Percentiles rank a stretch among this genome's conserved stretches.
Conservation (phyloP, 2,888 invertebrate species). For the Labia minor region DNA sequence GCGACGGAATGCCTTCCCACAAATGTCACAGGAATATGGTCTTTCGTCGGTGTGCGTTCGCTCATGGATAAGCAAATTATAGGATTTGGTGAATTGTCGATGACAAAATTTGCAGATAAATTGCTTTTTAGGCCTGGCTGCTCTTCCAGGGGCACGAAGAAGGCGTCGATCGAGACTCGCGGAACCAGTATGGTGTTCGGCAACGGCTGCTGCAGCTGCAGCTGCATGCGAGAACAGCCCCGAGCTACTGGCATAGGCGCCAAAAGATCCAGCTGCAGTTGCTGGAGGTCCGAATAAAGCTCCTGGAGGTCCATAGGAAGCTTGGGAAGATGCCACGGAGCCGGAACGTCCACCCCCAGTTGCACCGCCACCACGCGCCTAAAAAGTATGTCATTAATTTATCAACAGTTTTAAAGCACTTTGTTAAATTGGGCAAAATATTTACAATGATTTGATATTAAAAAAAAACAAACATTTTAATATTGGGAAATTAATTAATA, state of each 20-base stretch:
- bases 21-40: slow-evolving; percentile 92
- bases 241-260: slow-evolving; percentile 33
- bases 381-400: too few species aligned
- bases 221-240: slow-evolving; percentile 21
- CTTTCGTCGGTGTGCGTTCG: slow-evolving; percentile 94
- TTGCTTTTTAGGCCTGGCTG: slow-evolving; percentile 58
- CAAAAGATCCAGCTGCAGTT: slow-evolving; percentile 53
- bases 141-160: slow-evolving; percentile 39
- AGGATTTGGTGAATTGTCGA: slow-evolving; percentile 94
- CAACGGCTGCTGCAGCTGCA: slow-evolving; percentile 30
- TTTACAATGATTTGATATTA: too few species aligned
- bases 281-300: slow-evolving; percentile 42
- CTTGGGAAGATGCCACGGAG: neutral
- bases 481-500: too few species aligned
- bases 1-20: slow-evolving; percentile 88
- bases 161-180: slow-evolving; percentile 49
- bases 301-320: slow-evolving; percentile 40
- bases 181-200: slow-evolving; percentile 24
- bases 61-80: slow-evolving; percentile 94
- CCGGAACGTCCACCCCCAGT: neutral
- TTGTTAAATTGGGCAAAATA: too few species aligned
- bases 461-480: too few species aligned
- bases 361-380: too few species aligned
- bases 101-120: slow-evolving; percentile 97
- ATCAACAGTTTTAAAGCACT: too few species aligned